Evolutionary conservation across 2,797 vertebrate species (phyloP), one percentile per base, ranked within the genome.

Genomic region (Poecile montanus): DNA sequence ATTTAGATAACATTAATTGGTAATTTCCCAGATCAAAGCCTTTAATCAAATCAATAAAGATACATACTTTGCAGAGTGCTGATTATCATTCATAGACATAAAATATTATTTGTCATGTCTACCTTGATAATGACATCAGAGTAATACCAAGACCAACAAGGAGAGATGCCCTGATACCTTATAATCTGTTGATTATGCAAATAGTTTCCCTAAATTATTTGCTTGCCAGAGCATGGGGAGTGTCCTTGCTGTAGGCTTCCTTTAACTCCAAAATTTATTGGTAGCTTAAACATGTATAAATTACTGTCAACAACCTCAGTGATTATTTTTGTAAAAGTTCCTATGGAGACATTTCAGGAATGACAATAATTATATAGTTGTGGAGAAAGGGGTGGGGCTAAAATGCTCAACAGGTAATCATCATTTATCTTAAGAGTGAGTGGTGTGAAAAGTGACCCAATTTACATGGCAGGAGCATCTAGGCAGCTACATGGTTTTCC

Each of bases 1-100:
- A 94, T 97, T 95, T 92, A 94, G 91, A 88, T 85, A 90, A 44
- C 82, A 94, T 88, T 96, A 97, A 96, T 93, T 94, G 85, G 88
- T 92, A 86, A 96, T 96, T 96, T 96, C 71, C 71, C 67, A 93
- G 85, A 95, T 96, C 94, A 97, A 95, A 96, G 45, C 73, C 63
- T 87, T 93, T 94, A 95, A 96, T 94, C 85, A 92, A 94, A 97
- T 95, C 94, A 91, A 91, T 96, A 95, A 84, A 29, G 60, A 79
- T 76, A 90, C 60, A 70, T 51, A 54, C 53, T 85, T 42, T 47
- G 53, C 63, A 91, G 27, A 53, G 48, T 29, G 18, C 73, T 93
- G 82, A 93, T 92, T 90, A 92, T 84, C 74, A 88, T 90, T 94
- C 88, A 63, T 20, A 88, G 85, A 70, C 48, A 70, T 72, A 84